Evolutionary conservation across 2,797 vertebrate genomes (phyloP), one percentile per base, ranked within the genome.

Genomic region (Carcharodon carcharias): DNA sequence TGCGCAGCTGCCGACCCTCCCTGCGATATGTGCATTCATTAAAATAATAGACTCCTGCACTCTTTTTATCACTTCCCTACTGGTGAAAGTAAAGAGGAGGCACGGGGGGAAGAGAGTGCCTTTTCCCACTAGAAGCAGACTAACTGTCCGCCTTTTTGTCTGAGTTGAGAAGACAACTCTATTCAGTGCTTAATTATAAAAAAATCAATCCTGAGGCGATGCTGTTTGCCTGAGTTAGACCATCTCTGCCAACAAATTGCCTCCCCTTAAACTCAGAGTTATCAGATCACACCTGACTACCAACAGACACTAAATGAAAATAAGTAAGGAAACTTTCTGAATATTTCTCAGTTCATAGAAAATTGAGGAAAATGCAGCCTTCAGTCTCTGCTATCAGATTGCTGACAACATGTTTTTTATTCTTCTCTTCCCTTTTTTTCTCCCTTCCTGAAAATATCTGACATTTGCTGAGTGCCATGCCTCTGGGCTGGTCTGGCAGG

Each of bases 11-110:
- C 98, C 97, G 97, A 98, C 98, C 98, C 98, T 98, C 98, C 98
- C 98, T 98, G 97, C 98, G 97, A 97, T 98, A 98, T 98, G 98
- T 98, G 98, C 98, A 98, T 98, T 98, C 98, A 98, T 97, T 98
- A 98, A 98, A 98, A 98, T 98, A 98, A 98, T 98, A 98, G 98
- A 98, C 98, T 98, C 97, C 97, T 97, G 97, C 97, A 97, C 97
- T 97, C 98, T 98, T 93, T 67, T 98, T 98, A 98, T 98, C 97
- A 98, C 98, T 97, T 97, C 96, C 97, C 96, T 97, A 93, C 96
- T 96, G 96, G 98, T 98, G 98, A 98, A 98, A 97, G 97, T 95
- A 97, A 97, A 97, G 97, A 97, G 97, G 28, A 97, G 97, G 97
- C 97, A 97, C 96, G 97, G 97, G 97, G 97, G 97, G 97, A 97